phyloP scores from a whole-genome alignment of 2,888 invertebrate genomes.

The Automeris io region DNA sequence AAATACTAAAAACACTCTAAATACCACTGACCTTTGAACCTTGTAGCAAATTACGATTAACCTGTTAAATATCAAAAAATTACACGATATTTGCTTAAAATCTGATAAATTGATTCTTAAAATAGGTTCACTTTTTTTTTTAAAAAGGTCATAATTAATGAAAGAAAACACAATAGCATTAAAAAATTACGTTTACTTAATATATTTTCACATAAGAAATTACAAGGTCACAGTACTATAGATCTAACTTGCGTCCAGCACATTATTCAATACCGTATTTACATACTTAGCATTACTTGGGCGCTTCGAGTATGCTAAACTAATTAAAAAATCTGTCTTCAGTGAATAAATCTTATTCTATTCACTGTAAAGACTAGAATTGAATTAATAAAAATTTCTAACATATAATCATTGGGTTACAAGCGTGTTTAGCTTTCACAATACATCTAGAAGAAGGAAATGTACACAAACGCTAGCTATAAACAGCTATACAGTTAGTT shows the following conservation, averaged over 20 bases:
- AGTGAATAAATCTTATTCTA: neutral
- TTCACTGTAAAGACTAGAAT: neutral
- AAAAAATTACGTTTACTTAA: slow-evolving; percentile 67
- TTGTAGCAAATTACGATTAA: slow-evolving; percentile 13
- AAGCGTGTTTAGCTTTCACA: slow-evolving; percentile 20
- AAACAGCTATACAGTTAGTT: slow-evolving; percentile 4
- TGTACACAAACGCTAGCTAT: slow-evolving; percentile 2
- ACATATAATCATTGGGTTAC: slow-evolving; percentile 10
- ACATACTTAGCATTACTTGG: slow-evolving; percentile 14
- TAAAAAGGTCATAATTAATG: slow-evolving; percentile 2
- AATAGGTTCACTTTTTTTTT: too few relatives aligned
- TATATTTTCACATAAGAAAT: slow-evolving; percentile 73
- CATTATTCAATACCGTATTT: slow-evolving; percentile 32
- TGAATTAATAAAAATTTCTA: neutral
- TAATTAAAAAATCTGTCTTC: neutral
- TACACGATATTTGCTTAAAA: too few relatives aligned
- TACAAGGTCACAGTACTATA: slow-evolving; percentile 53
- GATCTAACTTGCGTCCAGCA: slow-evolving; percentile 38
- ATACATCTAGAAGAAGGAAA: slow-evolving; percentile 17
- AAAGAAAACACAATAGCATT: slow-evolving; percentile 53
- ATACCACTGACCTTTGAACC: slow-evolving; percentile 37
- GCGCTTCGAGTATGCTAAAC: neutral
- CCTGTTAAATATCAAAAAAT: too few relatives aligned
- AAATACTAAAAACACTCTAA: slow-evolving; percentile 10
- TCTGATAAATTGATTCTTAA: too few relatives aligned